Evolutionary conservation across 2,113 vertebrate species (phyloP).

Genomic region (Albula glossodonta): DNA sequence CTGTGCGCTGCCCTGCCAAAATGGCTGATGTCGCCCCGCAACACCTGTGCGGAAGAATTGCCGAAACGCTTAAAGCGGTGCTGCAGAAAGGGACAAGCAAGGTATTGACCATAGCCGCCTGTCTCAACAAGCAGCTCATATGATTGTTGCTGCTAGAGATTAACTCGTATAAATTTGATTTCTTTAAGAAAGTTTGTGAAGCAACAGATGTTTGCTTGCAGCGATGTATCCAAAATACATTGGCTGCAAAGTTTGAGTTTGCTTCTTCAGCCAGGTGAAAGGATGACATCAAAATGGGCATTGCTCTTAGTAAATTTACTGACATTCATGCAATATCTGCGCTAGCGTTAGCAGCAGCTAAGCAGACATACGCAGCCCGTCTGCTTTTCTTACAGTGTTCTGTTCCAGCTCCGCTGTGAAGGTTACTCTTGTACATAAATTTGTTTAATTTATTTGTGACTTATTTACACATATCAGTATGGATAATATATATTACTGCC

Average conservation of each 20-base stretch:
- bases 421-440: not conserved
- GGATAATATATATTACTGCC: not conserved
- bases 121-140: not conserved
- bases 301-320: not conserved
- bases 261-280: not conserved
- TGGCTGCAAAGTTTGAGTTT: not conserved
- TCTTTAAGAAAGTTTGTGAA: not conserved
- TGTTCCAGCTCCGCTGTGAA: not conserved
- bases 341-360: not conserved
- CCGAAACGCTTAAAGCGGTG: slow-evolving; percentile 66
- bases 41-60: slow-evolving; percentile 61
- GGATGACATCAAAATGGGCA: not conserved
- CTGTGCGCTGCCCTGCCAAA: slow-evolving; percentile 34
- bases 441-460: not conserved
- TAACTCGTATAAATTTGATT: not conserved
- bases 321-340: not conserved
- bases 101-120: slow-evolving; percentile 54
- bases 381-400: not conserved
- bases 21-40: slow-evolving; percentile 76
- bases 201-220: not conserved
- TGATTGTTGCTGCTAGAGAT: not conserved
- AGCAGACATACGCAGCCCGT: not conserved
- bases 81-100: slow-evolving; percentile 57
- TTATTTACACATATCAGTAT: not conserved
- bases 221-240: not conserved